A percentile compares a stretch with the other conserved stretches of the same genome.
phyloP scores from a whole-genome alignment of 2,888 invertebrate genomes.

The Dryomyza anilis region DNA sequence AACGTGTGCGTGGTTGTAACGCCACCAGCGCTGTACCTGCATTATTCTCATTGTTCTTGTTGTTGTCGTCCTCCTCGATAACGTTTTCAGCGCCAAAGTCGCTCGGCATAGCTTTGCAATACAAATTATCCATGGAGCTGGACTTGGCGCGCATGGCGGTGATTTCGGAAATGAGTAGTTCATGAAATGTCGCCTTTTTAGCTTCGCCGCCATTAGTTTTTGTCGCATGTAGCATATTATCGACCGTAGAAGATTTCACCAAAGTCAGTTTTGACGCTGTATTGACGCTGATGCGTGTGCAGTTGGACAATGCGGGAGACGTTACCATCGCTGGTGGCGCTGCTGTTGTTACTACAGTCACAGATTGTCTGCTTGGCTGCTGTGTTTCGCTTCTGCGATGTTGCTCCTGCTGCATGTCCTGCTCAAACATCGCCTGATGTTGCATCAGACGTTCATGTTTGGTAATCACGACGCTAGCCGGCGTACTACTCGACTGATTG shows the following conservation, averaged over 20 bases:
- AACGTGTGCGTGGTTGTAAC: conserved; percentile 44
- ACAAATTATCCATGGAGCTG: conserved; percentile 55
- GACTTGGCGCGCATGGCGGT: conserved; percentile 67
- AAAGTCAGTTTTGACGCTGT: conserved; percentile 28
- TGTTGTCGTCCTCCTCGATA: neutral
- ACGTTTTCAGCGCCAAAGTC: too few species aligned
- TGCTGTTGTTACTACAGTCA: conserved; percentile 37
- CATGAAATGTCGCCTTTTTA: conserved; percentile 64
- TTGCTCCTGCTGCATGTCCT: conserved; percentile 40
- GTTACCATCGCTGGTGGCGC: neutral
- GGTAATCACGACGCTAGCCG: conserved; percentile 47
- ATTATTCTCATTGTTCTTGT: conserved; percentile 6
- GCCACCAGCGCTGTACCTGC: neutral
- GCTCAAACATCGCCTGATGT: conserved; percentile 46
- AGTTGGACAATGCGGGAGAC: conserved; percentile 40
- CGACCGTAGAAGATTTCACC: neutral
- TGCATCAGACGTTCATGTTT: conserved; percentile 54
- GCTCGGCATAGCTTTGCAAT: conserved; percentile 36
- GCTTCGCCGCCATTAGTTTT: too few species aligned
- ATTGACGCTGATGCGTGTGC: conserved; percentile 52
- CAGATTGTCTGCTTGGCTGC: conserved; percentile 18
- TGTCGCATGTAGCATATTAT: conserved; percentile 5
- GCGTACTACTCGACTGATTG: conserved; percentile 52
- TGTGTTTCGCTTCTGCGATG: conserved; percentile 5
- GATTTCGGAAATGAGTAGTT: conserved; percentile 73